Percentiles rank a stretch among this genome's conserved stretches.
Conservation (phyloP, 2,797 vertebrate species). For the Hemitrygon akajei region DNA sequence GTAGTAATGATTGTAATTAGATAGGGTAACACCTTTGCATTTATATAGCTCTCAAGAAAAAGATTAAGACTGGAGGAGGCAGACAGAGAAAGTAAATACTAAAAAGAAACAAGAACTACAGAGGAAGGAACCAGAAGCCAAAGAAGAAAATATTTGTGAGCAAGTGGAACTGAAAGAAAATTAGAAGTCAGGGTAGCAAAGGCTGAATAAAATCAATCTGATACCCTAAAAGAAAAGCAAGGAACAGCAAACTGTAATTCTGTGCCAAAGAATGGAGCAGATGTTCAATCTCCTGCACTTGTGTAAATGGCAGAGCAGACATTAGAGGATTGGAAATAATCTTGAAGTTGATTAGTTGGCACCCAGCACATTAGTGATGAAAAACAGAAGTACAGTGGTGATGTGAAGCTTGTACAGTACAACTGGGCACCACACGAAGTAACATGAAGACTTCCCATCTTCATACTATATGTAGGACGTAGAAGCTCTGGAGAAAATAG, state of each 20-base stretch:
- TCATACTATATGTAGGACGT: too few relatives aligned
- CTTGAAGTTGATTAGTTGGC: background rate
- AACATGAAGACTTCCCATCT: too few relatives aligned
- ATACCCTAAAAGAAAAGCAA: background rate
- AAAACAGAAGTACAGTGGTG: background rate
- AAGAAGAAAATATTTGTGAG: background rate
- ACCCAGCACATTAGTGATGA: background rate
- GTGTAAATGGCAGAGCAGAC: background rate
- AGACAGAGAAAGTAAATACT: background rate
- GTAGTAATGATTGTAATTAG: background rate
- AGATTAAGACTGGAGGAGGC: background rate
- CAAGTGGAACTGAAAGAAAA: background rate
- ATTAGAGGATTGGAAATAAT: background rate
- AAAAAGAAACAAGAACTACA: background rate
- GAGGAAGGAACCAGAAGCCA: background rate
- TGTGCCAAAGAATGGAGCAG: background rate
- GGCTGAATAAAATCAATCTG: background rate
- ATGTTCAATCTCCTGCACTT: background rate
- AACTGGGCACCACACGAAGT: too few relatives aligned
- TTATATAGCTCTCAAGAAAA: background rate
- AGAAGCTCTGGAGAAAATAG: too few relatives aligned
- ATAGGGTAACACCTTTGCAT: background rate
- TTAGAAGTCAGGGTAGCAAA: background rate
- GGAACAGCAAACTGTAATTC: background rate
- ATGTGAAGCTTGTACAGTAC: background rate